Percentiles rank a stretch among this genome's conserved stretches.
These are phyloP conservation scores for Bibio marci DNA, from an alignment of 2,888 invertebrate genomes.

Conservation along the genomic window DNA sequence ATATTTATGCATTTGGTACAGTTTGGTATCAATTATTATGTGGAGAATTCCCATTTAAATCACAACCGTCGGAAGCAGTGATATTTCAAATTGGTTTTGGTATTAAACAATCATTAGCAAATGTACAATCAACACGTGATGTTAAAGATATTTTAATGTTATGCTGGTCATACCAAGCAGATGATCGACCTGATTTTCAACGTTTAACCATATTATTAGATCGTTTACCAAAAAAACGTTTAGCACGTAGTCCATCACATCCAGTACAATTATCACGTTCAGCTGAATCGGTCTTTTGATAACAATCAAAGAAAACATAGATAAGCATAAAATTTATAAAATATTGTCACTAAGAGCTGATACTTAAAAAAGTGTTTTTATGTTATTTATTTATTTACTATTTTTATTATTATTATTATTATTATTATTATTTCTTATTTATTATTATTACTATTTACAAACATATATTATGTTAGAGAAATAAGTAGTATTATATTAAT, in stretches of 20 bases:
- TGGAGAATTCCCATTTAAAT: slow-evolving; percentile 91
- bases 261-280: slow-evolving; percentile 92
- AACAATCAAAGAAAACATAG: no score
- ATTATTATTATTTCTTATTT: no score
- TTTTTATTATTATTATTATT: no score
- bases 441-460: no score
- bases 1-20: slow-evolving; percentile 96
- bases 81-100: slow-evolving; percentile 98
- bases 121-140: slow-evolving; percentile 86
- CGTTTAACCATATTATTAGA: slow-evolving; percentile 70
- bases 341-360: no score
- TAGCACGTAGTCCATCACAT: slow-evolving; percentile 95
- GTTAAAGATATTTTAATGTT: slow-evolving; percentile 96
- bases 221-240: slow-evolving; percentile 83
- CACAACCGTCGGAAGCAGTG: slow-evolving; percentile 83
- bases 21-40: slow-evolving; percentile 97
- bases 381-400: no score
- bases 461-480: no score
- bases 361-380: no score
- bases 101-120: slow-evolving; percentile 86
- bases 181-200: slow-evolving; percentile 81
- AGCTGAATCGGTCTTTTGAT: slow-evolving; percentile 84
- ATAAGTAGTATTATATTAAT: no score
- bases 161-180: slow-evolving; percentile 83
- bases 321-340: no score